Base-by-base conservation (phyloP, 2,888 invertebrate species). In the Heliconius sara region DNA sequence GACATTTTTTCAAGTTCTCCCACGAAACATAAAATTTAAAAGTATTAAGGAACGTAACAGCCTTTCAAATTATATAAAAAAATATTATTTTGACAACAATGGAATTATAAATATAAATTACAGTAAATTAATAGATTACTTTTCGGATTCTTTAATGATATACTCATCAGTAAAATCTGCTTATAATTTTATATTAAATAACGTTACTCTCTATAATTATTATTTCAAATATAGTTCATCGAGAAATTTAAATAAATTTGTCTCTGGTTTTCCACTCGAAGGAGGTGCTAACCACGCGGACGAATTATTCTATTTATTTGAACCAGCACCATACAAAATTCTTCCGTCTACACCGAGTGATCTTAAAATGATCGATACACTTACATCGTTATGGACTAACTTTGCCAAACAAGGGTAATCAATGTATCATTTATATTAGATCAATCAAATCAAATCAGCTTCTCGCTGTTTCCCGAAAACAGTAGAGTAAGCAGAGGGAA, bases 171-270 rank as follows among this genome's bases (percentile, higher is more conserved):
- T 84, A 1, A 52, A 81, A 16, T 81, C 85, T 47, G 81, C 85
- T 13, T 81, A 84, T 47, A 81, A 79, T 77, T 84, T 86, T 12
- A 16, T 84, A 47, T 79, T 73, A 27, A 71, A 81, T 19, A 85
- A 81, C 16, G 79, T 85, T 5, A 80, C 80, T 34, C 34, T 89
- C 7, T 86, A 83, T 78, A 87, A 87, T 76, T 90, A 89, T 84
- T 87, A 86, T 80, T 90, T 90, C 82, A 80, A 83, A 79, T 88
- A 86, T 77, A 85, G 85, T 80, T 88, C 88, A 13, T 13, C 77
- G 0, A 87, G 89, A 80, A 90, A 89, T 83, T 80, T 86, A 9
- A 83, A 79, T 67, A 89, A 88, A 81, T 80, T 85, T 6, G 10
- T 74, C 27, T 84, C 85, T 63, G 81, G 82, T 10, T 52, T 88